Conservation (phyloP, 2,113 vertebrate species). For the Spermophilus dauricus region DNA sequence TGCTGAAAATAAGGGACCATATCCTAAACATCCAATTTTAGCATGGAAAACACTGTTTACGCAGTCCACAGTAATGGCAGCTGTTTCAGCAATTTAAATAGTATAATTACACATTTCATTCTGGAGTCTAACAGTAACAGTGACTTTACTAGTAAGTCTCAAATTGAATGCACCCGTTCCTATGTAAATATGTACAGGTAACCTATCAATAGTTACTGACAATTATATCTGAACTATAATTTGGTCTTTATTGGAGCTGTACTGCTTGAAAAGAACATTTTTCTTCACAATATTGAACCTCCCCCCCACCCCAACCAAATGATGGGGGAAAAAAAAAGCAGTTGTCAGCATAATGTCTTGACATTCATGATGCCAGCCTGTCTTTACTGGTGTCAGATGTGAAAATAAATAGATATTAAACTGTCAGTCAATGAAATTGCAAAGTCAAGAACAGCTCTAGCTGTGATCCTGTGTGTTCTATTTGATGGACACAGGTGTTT, state of each 20-base stretch:
- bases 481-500: slow-evolving; percentile 93
- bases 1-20: slow-evolving; percentile 80
- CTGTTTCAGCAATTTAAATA: slow-evolving; percentile 87
- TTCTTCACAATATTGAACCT: slow-evolving; percentile 81
- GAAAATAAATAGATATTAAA: slow-evolving; percentile 96
- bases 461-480: slow-evolving; percentile 88
- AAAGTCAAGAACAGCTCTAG: slow-evolving; percentile 91
- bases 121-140: slow-evolving; percentile 75
- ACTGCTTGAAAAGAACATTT: slow-evolving; percentile 84
- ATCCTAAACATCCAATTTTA: slow-evolving; percentile 85
- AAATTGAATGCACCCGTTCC: slow-evolving; percentile 73
- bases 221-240: slow-evolving; percentile 87
- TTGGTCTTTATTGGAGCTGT: slow-evolving; percentile 82
- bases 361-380: slow-evolving; percentile 91
- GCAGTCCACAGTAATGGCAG: slow-evolving; percentile 77
- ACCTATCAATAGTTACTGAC: slow-evolving; percentile 82
- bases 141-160: slow-evolving; percentile 80
- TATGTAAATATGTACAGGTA: slow-evolving; percentile 84
- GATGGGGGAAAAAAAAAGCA: slow-evolving; percentile 86
- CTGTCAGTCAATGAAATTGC: slow-evolving; percentile 95
- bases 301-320: slow-evolving; percentile 62
- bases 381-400: slow-evolving; percentile 92
- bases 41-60: slow-evolving; percentile 78
- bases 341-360: slow-evolving; percentile 91
- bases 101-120: slow-evolving; percentile 86